Conservation (phyloP, 2,797 vertebrate species). For the Mustela erminea region DNA sequence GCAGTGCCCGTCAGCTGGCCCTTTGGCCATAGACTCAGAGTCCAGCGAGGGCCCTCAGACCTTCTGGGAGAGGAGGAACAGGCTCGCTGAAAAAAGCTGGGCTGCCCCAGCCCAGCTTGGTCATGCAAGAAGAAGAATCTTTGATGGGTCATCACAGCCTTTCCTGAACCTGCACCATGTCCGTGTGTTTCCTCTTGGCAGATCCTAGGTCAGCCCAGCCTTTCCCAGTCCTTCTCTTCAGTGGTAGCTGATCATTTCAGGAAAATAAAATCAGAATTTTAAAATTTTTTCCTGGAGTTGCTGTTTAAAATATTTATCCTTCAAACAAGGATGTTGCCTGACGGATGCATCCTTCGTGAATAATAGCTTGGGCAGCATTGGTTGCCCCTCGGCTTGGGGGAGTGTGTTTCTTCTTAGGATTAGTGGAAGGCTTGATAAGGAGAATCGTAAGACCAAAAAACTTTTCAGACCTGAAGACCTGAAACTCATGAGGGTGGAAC, state of each 20-base stretch:
- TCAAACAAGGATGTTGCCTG: not conserved
- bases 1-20: not conserved
- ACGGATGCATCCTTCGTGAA: not conserved
- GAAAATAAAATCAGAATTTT: slow-evolving; percentile 26
- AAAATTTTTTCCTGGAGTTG: slow-evolving; percentile 28
- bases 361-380: not conserved
- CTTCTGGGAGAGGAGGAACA: not conserved
- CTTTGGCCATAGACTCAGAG: not conserved
- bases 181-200: not conserved
- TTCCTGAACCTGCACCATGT: not conserved
- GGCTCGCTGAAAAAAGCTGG: not conserved
- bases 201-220: not conserved
- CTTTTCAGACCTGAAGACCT: not conserved
- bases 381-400: too few species aligned
- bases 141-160: not conserved
- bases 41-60: not conserved
- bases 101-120: not conserved
- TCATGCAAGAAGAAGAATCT: not conserved
- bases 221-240: not conserved
- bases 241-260: not conserved
- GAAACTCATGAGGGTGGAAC: not conserved
- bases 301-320: slow-evolving; percentile 45
- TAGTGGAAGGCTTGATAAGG: not conserved
- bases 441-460: not conserved
- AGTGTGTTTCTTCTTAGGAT: not conserved